These are phyloP conservation scores for Troilus luridus DNA, from an alignment of 2,888 invertebrate genomes.

Conservation along the genomic window DNA sequence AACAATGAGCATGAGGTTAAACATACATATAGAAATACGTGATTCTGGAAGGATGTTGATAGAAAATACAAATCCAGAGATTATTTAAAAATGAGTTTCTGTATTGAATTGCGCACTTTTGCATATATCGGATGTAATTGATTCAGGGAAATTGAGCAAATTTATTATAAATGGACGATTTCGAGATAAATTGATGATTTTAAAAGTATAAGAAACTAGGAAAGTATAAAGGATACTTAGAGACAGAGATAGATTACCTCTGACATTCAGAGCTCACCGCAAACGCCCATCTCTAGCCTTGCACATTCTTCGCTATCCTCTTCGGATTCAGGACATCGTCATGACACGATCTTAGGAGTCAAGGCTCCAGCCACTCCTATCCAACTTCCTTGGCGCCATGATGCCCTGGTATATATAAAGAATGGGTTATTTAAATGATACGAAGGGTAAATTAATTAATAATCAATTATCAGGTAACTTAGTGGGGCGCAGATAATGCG, in stretches of 20 bases:
- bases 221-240: not conserved
- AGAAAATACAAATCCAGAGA: too few species aligned
- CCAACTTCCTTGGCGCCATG: not conserved
- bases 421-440: not conserved
- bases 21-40: too few species aligned
- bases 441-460: not conserved
- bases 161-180: not conserved
- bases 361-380: conserved; percentile 17
- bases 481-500: not conserved
- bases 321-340: conserved; percentile 9
- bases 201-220: not conserved
- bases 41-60: too few species aligned
- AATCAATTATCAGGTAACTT: not conserved
- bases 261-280: not conserved
- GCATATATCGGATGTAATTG: not conserved
- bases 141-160: not conserved
- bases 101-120: not conserved
- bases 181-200: not conserved
- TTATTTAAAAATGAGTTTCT: not conserved
- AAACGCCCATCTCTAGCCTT: conserved; percentile 22
- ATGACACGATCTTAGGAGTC: not conserved
- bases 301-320: not conserved
- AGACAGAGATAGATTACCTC: not conserved
- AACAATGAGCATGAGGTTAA: too few species aligned
- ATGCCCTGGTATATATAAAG: not conserved